Base-by-base conservation (phyloP, 2,113 vertebrate genomes). In the Callipepla californica region DNA sequence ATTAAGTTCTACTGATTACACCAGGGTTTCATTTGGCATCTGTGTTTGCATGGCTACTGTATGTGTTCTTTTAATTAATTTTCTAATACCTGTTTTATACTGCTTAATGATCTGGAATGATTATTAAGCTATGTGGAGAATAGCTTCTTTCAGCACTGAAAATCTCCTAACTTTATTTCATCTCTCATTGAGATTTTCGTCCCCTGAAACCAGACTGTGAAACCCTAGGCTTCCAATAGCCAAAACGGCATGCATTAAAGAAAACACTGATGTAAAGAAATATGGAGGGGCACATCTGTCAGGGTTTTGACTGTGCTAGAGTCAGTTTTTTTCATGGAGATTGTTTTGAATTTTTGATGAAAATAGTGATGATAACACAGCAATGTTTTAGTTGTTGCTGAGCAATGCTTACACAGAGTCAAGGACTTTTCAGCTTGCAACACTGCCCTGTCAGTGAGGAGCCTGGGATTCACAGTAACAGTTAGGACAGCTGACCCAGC, bases 21-120 rank as follows among this genome's bases (percentile, higher is more conserved):
- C 25, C 34, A 11, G 34, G 5, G 15, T 80, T 92, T 91, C 47
- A 34, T 92, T 50, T 87, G 72, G 63, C 47, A 5, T 73, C 38
- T 87, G 3, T 86, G 26, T 68, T 86, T 85, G 17, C 30, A 14
- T 30, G 18, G 45, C 47, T 87, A 47, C 38, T 80, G 1, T 73
- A 38, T 73, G 53, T 57, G 50, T 44, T 75, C 48, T 55, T 85
- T 81, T 74, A 61, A 84, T 91, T 93, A 67, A 87, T 90, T 82
- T 89, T 42, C 38, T 94, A 87, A 77, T 55, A 74, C 67, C 23
- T 73, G 23, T 66, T 92, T 94, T 47, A 55, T 73, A 50, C 19
- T 85, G 13, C 38, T 73, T 74, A 87, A 87, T 83, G 17, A 59
- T 25, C 59, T 65, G 32, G 51, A 38, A 93, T 79, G 47, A 70